Conservation (phyloP, 2,888 invertebrate species). For the Diarsia rubi region DNA sequence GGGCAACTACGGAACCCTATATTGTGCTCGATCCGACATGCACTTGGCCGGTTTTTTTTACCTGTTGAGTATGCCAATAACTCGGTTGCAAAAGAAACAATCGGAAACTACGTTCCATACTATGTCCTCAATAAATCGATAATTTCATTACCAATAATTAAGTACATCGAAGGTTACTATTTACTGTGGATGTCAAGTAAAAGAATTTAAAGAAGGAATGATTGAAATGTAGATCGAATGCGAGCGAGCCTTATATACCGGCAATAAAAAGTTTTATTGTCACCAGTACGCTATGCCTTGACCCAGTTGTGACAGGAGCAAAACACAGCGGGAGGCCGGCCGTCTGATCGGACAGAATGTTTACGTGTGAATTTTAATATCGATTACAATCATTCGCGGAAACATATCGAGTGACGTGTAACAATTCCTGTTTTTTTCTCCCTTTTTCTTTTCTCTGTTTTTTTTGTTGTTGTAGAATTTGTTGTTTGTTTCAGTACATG, state of each 20-base stretch:
- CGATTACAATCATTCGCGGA: conserved; percentile 38
- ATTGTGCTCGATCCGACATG: too few species aligned
- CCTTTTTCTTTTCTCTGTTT: not conserved
- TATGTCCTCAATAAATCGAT: conserved; percentile 1
- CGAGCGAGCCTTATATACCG: conserved; percentile 49
- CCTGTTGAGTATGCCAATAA: not conserved
- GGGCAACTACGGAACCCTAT: too few species aligned
- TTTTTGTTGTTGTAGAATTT: not conserved
- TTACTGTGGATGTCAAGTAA: not conserved
- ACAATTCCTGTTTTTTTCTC: not conserved
- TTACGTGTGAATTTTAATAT: conserved; percentile 61
- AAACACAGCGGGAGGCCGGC: conserved; percentile 59
- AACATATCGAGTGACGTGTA: not conserved
- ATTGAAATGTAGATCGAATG: conserved; percentile 36
- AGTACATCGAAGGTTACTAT: not conserved
- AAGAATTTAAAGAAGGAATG: conserved; percentile 35
- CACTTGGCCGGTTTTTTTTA: too few species aligned
- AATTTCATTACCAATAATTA: conserved; percentile 11
- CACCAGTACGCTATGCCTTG: conserved; percentile 56
- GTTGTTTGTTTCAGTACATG: not conserved
- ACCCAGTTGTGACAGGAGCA: conserved; percentile 64
- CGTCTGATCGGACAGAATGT: conserved; percentile 51
- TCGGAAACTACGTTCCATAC: not conserved
- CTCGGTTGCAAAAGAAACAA: too few species aligned
- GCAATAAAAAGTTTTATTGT: conserved; percentile 60